Percentiles rank a stretch among this genome's conserved stretches.
Conservation (phyloP, 2,888 invertebrate species). For the Cerceris ruficornis region DNA sequence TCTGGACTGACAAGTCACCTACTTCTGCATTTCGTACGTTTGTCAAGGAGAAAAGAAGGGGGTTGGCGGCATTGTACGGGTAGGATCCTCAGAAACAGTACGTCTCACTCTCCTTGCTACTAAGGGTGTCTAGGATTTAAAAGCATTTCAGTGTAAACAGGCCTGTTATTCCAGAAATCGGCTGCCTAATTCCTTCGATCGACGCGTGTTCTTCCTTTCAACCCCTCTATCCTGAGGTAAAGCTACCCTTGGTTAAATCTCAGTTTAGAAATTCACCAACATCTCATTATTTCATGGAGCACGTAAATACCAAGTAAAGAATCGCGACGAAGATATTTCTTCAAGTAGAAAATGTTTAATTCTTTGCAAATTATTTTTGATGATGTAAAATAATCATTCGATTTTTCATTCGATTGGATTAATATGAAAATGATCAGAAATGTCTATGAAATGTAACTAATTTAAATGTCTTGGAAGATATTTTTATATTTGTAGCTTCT, state of each 20-base stretch:
- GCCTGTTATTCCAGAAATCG: constrained; percentile 60
- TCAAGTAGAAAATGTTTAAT: too few relatives aligned
- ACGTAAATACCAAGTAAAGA: too few relatives aligned
- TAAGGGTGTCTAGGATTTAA: constrained; percentile 66
- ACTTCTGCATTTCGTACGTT: constrained; percentile 76
- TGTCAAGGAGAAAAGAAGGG: constrained; percentile 61
- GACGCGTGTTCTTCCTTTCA: constrained; percentile 33
- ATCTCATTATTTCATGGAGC: constrained; percentile 8
- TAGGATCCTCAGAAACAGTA: constrained; percentile 35
- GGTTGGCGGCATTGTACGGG: constrained; percentile 20
- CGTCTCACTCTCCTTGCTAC: constrained; percentile 14
- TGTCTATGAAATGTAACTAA: too few relatives aligned
- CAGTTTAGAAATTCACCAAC: neutral
- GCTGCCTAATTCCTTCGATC: constrained; percentile 61
- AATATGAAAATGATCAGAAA: too few relatives aligned
- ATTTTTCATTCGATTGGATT: too few relatives aligned
- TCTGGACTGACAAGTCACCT: constrained; percentile 66
- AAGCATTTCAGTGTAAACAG: constrained; percentile 77
- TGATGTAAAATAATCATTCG: too few relatives aligned
- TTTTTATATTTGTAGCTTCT: too few relatives aligned
- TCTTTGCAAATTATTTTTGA: too few relatives aligned
- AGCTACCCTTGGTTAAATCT: neutral
- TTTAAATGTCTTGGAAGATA: too few relatives aligned
- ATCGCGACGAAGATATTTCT: too few relatives aligned
- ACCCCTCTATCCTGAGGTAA: constrained; percentile 10